Evolutionary conservation across 2,888 invertebrate species (phyloP), one percentile per base, ranked within the genome.

Genomic region (Ctenicera cuprea): DNA sequence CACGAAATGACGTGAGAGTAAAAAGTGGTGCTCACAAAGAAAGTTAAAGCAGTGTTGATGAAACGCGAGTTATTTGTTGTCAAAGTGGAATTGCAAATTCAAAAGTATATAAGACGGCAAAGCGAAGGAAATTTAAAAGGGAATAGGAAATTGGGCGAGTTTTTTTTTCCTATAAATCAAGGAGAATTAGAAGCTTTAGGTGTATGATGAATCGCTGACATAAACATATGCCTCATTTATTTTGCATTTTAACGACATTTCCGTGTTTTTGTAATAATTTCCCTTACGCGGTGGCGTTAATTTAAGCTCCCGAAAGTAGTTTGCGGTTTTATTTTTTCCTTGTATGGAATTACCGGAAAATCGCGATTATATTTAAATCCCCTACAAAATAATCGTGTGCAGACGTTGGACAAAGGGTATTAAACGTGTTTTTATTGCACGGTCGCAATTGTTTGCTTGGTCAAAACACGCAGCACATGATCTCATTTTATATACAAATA

Each of bases 341-440:
- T 22, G 9, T 12, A 38, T 38, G 20, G 30, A 18, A 62, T 12
- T 18, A 30, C 65, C 50, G n/a, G 14, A 18, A 65, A 30, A 65
- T 50, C 37, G 50, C 30, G 52, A 65, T 50, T 50, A 52, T 65
- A 52, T 65, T 65, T 37, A 48, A 50, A 37, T 48, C 18, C 16
- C 43, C 38, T 63, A 12, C 22, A 50, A 50, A 62, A 71, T 77
- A 78, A 78, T 78, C 77, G 16, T 61, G 48, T 73, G 75, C 73
- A 77, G 78, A 77, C 74, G 72, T 76, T 78, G 68, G 37, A 73
- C 78, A 77, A 78, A 78, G 63, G 72, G 71, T 59, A 75, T 72
- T 69, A 71, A 65, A 61, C 66, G 20, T 61, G 70, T 66, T 74
- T 74, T 74, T 74, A 74, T 48, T 48, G 18, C 20, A 20, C 3